These are phyloP conservation scores for Cyclargus thomasi DNA, from an alignment of 1,140 invertebrate genomes.

Conservation along the genomic window DNA sequence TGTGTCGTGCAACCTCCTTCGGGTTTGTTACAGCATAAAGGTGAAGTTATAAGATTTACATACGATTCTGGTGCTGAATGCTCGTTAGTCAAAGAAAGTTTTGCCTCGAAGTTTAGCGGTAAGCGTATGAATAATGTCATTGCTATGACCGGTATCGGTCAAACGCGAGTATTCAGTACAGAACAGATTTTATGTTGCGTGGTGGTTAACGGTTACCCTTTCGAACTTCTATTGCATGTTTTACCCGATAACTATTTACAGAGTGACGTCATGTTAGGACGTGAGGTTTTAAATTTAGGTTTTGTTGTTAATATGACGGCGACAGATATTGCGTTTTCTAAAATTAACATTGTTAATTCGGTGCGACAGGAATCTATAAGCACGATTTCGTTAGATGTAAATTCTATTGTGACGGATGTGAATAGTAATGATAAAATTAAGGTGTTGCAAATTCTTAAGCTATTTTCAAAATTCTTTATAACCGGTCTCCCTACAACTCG, in stretches of 20 bases:
- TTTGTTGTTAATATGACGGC: conserved; percentile 28
- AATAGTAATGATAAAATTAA: neutral
- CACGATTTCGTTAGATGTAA: neutral
- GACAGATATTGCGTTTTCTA: conserved; percentile 20
- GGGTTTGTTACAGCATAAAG: neutral
- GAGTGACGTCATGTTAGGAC: conserved; percentile 33
- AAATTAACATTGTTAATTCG: conserved; percentile 18
- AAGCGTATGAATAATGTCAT: conserved; percentile 26
- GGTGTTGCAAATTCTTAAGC: neutral
- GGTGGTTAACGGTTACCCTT: conserved; percentile 24
- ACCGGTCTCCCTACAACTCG: conserved; percentile 9
- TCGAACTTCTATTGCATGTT: conserved; percentile 36
- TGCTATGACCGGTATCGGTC: conserved; percentile 28
- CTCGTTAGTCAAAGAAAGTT: conserved; percentile 17
- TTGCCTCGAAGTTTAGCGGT: conserved; percentile 16
- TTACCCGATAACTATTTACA: conserved; percentile 32
- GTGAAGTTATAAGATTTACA: neutral
- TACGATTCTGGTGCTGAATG: conserved; percentile 19
- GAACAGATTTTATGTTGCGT: conserved; percentile 32
- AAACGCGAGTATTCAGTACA: conserved; percentile 25
- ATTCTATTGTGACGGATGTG: neutral
- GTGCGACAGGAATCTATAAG: neutral
- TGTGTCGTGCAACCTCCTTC: neutral
- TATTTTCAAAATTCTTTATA: conserved; percentile 9
- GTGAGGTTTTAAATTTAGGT: conserved; percentile 33